A percentile compares a stretch with the other conserved stretches of the same genome.
Evolutionary conservation across 1,140 invertebrate species (phyloP).

Genomic region (Magallana ariakensis): DNA sequence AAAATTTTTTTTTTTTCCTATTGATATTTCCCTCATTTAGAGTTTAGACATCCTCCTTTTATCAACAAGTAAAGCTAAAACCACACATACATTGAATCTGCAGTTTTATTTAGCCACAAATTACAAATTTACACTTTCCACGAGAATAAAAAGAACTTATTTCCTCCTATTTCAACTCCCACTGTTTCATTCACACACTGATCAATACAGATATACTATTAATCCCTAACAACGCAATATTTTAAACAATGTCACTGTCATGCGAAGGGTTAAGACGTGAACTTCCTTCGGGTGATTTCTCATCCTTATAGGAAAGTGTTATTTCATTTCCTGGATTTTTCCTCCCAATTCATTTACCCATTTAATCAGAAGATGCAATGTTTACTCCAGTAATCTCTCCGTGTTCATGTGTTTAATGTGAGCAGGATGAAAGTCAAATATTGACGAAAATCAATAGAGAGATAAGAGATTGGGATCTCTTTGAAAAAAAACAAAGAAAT

Average conservation of each 20-base stretch:
- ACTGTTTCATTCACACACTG: background rate
- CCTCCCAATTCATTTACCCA: slow-evolving; percentile 1
- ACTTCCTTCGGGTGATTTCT: background rate
- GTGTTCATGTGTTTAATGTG: background rate
- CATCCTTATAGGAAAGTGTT: background rate
- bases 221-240: background rate
- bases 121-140: no score
- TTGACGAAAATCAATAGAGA: slow-evolving; percentile 13
- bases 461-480: background rate
- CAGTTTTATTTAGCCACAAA: no score
- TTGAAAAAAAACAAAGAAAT: background rate
- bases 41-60: no score
- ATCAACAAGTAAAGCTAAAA: no score
- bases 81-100: no score
- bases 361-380: background rate
- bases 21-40: no score
- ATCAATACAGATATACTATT: background rate
- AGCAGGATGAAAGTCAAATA: slow-evolving; percentile 20
- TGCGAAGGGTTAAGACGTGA: no score
- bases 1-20: no score
- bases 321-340: background rate
- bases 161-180: background rate
- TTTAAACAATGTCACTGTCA: background rate
- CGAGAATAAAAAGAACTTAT: background rate
- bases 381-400: background rate